Evolutionary conservation across 2,797 vertebrate species (phyloP).

Genomic region (Columba guinea): DNA sequence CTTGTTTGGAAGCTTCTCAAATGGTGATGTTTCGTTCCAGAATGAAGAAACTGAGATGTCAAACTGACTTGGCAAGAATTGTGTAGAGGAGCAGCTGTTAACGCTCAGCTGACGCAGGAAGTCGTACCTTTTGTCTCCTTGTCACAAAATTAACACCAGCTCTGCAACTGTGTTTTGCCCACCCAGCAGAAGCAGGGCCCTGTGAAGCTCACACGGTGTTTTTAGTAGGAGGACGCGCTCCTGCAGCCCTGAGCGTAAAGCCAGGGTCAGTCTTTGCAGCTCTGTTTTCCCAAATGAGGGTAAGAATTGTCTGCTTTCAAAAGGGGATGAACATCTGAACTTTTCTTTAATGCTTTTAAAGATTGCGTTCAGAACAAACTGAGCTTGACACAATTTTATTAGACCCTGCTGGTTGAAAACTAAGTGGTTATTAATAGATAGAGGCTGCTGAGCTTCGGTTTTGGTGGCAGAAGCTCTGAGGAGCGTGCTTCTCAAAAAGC

Average conservation of each 20-base stretch:
- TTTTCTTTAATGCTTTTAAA: neutral
- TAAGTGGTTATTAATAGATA: neutral
- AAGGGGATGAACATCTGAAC: neutral
- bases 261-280: neutral
- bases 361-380: neutral
- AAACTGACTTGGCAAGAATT: neutral
- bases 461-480: neutral
- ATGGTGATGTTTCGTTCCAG: neutral
- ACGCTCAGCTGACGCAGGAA: neutral
- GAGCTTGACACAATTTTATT: neutral
- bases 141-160: neutral
- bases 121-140: neutral
- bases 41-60: neutral
- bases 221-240: neutral
- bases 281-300: neutral
- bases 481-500: neutral
- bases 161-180: neutral
- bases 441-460: neutral
- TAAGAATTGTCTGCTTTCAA: neutral
- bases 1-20: neutral
- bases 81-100: neutral
- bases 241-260: neutral
- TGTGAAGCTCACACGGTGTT: too few species aligned
- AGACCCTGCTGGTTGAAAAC: neutral
- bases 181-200: neutral